These are phyloP conservation scores for Balearica regulorum DNA, from an alignment of 2,797 vertebrate species.

Conservation along the genomic window DNA sequence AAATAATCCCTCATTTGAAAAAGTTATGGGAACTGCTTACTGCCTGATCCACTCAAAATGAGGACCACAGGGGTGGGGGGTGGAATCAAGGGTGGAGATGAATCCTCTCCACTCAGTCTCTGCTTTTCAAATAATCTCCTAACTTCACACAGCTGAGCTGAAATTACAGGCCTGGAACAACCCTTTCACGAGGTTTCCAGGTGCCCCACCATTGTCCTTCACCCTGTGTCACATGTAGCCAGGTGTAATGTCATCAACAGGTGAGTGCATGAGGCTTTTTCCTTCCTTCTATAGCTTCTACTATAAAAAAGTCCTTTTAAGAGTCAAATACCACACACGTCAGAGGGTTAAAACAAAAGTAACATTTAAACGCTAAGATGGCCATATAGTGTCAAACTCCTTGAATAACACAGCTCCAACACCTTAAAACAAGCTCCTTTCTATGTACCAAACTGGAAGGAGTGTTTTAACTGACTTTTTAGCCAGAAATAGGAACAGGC, in stretches of 20 bases:
- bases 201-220: neutral
- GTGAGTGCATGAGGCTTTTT: neutral
- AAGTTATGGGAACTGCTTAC: neutral
- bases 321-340: neutral
- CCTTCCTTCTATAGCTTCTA: neutral
- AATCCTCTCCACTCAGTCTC: neutral
- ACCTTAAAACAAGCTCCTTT: neutral
- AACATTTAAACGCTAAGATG: neutral
- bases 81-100: neutral
- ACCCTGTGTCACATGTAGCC: no score
- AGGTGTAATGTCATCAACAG: neutral
- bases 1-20: neutral
- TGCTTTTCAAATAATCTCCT: neutral
- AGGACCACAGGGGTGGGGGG: neutral
- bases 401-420: neutral
- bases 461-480: neutral
- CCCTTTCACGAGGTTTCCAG: neutral
- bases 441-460: neutral
- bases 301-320: neutral
- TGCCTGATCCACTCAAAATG: neutral
- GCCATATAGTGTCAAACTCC: neutral
- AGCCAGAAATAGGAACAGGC: neutral
- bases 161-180: neutral
- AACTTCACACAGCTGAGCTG: neutral
- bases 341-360: neutral